phyloP scores from a whole-genome alignment of 2,888 invertebrate species.

The Unio delphinus region DNA sequence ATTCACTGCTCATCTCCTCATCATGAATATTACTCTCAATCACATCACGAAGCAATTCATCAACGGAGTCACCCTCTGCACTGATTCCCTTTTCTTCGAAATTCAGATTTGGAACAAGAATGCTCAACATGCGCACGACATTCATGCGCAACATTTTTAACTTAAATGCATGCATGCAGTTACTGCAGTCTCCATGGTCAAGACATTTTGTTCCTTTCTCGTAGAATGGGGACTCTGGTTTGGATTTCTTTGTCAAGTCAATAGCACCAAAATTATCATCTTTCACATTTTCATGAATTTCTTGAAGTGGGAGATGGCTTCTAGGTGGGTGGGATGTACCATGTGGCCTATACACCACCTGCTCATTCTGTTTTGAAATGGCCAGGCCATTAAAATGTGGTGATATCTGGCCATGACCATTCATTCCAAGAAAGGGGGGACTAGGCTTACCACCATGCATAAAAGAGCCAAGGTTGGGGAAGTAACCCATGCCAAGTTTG shows the following conservation, averaged over 20 bases:
- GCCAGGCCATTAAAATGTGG: conserved; percentile 22
- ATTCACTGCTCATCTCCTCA: conserved; percentile 47
- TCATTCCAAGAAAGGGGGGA: conserved; percentile 46
- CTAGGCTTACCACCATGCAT: conserved; percentile 44
- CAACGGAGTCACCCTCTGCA: conserved; percentile 67
- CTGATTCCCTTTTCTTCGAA: conserved; percentile 69
- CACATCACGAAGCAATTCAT: conserved; percentile 68
- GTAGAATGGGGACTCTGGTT: conserved; percentile 30
- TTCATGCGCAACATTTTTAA: conserved; percentile 64
- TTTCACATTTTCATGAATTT: conserved; percentile 44
- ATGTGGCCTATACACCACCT: conserved; percentile 21
- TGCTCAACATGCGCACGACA: conserved; percentile 69
- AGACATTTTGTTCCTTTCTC: conserved; percentile 32
- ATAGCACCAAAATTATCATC: conserved; percentile 55
- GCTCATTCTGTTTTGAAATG: conserved; percentile 6
- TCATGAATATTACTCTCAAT: conserved; percentile 68
- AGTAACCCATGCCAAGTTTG: conserved; percentile 33
- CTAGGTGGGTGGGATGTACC: background rate
- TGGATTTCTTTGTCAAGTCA: conserved; percentile 57
- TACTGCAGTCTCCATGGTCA: conserved; percentile 38
- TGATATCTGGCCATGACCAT: conserved; percentile 48
- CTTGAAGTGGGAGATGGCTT: conserved; percentile 40
- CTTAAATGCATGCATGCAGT: conserved; percentile 62
- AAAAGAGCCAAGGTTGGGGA: conserved; percentile 29
- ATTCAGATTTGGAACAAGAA: conserved; percentile 68